Percentiles rank a stretch among this genome's conserved stretches.
These are phyloP conservation scores for Platorchestia sp. DNA, from an alignment of 1,140 invertebrate genomes.

Conservation along the genomic window DNA sequence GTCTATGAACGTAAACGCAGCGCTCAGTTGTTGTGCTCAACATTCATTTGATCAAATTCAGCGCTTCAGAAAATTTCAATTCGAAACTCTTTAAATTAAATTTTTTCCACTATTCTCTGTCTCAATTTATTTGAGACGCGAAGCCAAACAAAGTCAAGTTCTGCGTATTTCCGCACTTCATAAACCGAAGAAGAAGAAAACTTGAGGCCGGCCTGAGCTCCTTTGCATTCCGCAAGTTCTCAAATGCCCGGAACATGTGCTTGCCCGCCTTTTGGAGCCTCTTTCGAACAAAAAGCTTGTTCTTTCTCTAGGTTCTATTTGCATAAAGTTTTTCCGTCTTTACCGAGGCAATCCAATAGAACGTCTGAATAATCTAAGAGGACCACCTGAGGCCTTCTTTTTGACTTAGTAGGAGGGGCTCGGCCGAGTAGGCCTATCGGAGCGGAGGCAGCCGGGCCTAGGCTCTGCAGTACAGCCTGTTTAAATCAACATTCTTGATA, in stretches of 20 bases:
- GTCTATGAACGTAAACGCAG: no score
- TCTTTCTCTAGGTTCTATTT: slow-evolving; percentile 25
- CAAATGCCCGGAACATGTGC: background rate
- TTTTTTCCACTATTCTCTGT: background rate
- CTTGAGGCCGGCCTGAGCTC: background rate
- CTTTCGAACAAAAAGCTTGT: slow-evolving; percentile 18
- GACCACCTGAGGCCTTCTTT: slow-evolving; percentile 46
- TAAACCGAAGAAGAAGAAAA: background rate
- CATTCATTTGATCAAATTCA: no score
- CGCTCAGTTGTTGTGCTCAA: no score
- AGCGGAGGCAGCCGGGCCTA: background rate
- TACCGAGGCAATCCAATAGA: slow-evolving; percentile 54
- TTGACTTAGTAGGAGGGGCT: slow-evolving; percentile 48
- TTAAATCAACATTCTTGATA: background rate
- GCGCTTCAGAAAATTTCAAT: background rate
- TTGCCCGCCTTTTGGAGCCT: background rate
- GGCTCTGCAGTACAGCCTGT: background rate
- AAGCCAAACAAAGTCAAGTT: background rate
- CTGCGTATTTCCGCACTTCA: background rate
- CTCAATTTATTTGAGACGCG: background rate
- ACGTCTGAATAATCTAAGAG: slow-evolving; percentile 53
- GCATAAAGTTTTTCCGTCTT: slow-evolving; percentile 53
- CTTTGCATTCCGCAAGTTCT: background rate
- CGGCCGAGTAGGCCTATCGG: background rate
- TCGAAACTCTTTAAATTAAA: background rate